Base-by-base conservation (phyloP, 2,888 invertebrate species). In the Lasioglossum vierecki region DNA sequence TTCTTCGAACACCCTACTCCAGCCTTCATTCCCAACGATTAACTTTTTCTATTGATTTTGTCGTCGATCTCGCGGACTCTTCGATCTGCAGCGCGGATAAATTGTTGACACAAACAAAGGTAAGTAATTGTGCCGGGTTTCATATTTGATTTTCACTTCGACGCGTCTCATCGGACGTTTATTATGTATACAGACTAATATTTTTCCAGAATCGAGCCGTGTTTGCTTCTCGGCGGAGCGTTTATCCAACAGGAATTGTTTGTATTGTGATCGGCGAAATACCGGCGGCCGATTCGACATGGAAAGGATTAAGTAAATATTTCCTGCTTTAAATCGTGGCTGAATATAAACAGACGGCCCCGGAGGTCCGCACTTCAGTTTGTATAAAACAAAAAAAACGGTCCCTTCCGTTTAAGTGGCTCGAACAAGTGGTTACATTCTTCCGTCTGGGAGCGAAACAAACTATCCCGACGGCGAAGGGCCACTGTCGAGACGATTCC, bases 361-460 rank as follows among this genome's bases (percentile, higher is more conserved):
- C 78, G 76, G 63, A 79, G 72, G 60, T 76, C 63, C 30, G 66
- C 83, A 84, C 84, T 83, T 79, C 74, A 76, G 75, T 66, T 83
- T 76, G 63, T 84, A 83, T 72, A 79, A 79, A 83, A 78, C 53
- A 83, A 84, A 83, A 70, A 71, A 13, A 68, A 68, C 68, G 74
- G 74, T 70, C 83, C 75, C 79, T 79, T 39, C 84, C 60, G 74
- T 83, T 78, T 78, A 83, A 84, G 84, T 72, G 84, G 72, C n/a
- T 76, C 79, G 84, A 76, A 84, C 84, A 84, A 84, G 84, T 84
- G 83, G 84, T 75, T 75, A 79, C 83, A 84, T 84, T 84, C 84
- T 84, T 79, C 75, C 39, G 75, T 76, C 71, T 57, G 71, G 79
- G 49, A 63, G 41, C 44, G 78, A 63, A 70, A 82, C 53, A 77